phyloP scores from a whole-genome alignment of 2,113 vertebrate genomes.

The Pipa parva region DNA sequence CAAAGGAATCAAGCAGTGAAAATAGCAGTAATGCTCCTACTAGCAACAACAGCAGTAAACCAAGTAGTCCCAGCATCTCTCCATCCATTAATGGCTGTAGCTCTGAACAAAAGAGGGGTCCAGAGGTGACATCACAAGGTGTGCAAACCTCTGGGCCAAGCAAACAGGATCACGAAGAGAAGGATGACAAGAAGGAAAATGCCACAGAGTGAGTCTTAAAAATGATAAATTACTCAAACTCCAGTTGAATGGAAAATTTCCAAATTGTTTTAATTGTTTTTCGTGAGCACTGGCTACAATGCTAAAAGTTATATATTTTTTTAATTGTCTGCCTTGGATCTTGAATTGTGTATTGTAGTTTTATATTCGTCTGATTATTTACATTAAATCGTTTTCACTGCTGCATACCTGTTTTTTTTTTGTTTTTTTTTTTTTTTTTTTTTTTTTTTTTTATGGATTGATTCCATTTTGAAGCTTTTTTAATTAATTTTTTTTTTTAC shows the following conservation, averaged over 20 bases:
- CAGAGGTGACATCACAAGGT: constrained; percentile 92
- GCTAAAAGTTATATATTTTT: neutral
- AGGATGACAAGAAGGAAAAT: constrained; percentile 88
- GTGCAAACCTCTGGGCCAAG: constrained; percentile 85
- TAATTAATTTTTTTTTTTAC: too few species aligned
- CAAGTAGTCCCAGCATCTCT: constrained; percentile 84
- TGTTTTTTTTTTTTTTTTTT: too few species aligned
- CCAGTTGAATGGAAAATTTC: neutral
- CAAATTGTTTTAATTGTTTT: constrained; percentile 3
- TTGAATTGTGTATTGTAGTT: too few species aligned
- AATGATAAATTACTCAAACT: neutral
- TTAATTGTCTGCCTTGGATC: too few species aligned
- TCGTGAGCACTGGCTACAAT: neutral
- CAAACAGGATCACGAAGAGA: constrained; percentile 85
- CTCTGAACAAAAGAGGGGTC: constrained; percentile 81
- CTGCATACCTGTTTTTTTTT: too few species aligned
- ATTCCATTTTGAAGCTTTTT: too few species aligned
- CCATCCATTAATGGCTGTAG: constrained; percentile 72
- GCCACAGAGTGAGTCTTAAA: constrained; percentile 85
- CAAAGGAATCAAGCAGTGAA: constrained; percentile 67
- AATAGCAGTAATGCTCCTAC: constrained; percentile 62
- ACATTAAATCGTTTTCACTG: too few species aligned
- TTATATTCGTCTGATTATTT: too few species aligned
- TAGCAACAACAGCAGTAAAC: constrained; percentile 62
- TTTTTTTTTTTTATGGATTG: too few species aligned